phyloP scores from a whole-genome alignment of 1,140 invertebrate genomes.

The Callitettix versicolor region DNA sequence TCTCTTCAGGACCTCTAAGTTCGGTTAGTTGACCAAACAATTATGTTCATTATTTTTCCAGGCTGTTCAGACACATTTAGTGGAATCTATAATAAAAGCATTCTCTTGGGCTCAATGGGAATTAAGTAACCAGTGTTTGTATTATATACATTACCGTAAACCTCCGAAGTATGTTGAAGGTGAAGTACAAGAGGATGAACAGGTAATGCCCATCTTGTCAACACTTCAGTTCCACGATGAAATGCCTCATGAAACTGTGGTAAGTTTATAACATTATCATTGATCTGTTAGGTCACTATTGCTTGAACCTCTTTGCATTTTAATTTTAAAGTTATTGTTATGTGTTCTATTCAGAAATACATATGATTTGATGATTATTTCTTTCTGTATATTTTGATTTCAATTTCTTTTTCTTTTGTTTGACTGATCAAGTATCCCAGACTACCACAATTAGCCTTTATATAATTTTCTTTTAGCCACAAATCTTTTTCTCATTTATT shows the following conservation, averaged over 20 bases:
- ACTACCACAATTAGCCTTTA: no score
- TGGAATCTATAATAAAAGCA: slow-evolving; percentile 42
- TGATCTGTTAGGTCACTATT: slow-evolving; percentile 5
- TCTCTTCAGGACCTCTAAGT: no score
- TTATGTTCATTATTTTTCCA: slow-evolving; percentile 9
- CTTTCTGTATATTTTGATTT: no score
- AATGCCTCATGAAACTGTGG: slow-evolving; percentile 73
- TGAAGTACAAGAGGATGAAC: slow-evolving; percentile 33
- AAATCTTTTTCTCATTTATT: no score
- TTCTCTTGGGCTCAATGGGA: slow-evolving; percentile 80
- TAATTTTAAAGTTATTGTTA: background rate
- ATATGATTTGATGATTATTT: no score
- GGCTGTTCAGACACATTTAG: slow-evolving; percentile 25
- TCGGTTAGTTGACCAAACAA: no score
- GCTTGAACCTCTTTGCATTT: background rate
- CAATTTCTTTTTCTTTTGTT: no score
- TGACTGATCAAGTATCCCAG: no score
- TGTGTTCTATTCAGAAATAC: no score
- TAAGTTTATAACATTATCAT: slow-evolving; percentile 35
- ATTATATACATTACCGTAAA: slow-evolving; percentile 65
- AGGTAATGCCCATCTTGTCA: slow-evolving; percentile 53
- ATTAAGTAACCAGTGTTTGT: slow-evolving; percentile 59
- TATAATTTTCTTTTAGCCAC: no score
- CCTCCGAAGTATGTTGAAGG: slow-evolving; percentile 52
- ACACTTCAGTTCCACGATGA: slow-evolving; percentile 75